Evolutionary conservation across 2,888 invertebrate species (phyloP).

Genomic region (Sinotaia quadrata): DNA sequence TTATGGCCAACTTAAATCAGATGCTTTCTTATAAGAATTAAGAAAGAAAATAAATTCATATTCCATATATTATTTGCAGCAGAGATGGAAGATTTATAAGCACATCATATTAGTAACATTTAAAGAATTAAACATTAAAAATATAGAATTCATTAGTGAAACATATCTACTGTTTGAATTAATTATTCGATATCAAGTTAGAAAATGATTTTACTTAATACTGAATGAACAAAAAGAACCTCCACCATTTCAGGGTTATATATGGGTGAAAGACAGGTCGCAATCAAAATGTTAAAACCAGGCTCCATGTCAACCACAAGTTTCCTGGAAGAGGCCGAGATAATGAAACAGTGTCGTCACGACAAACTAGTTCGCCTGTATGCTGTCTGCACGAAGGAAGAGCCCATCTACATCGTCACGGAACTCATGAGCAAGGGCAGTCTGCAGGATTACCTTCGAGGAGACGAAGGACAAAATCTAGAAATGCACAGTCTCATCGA

Average conservation of each 20-base stretch:
- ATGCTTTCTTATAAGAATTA: too few relatives aligned
- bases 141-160: too few relatives aligned
- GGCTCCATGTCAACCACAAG: constrained; percentile 97
- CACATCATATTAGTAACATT: too few relatives aligned
- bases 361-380: constrained; percentile 94
- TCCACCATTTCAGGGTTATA: constrained; percentile 82
- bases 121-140: too few relatives aligned
- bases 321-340: constrained; percentile 96
- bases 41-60: too few relatives aligned
- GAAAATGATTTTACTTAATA: too few relatives aligned
- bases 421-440: constrained; percentile 98
- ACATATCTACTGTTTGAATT: too few relatives aligned
- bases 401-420: constrained; percentile 92
- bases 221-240: too few relatives aligned
- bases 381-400: constrained; percentile 93
- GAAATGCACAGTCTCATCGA: constrained; percentile 92
- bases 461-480: constrained; percentile 84
- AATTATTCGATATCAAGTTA: too few relatives aligned
- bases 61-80: too few relatives aligned
- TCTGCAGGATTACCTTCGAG: constrained; percentile 90
- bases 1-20: too few relatives aligned
- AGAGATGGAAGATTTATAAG: too few relatives aligned
- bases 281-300: constrained; percentile 95
- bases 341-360: constrained; percentile 99
- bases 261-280: constrained; percentile 95